Conservation (phyloP, 92 coral and sea anemone species). For the Hydrozoanthus gracilis region DNA sequence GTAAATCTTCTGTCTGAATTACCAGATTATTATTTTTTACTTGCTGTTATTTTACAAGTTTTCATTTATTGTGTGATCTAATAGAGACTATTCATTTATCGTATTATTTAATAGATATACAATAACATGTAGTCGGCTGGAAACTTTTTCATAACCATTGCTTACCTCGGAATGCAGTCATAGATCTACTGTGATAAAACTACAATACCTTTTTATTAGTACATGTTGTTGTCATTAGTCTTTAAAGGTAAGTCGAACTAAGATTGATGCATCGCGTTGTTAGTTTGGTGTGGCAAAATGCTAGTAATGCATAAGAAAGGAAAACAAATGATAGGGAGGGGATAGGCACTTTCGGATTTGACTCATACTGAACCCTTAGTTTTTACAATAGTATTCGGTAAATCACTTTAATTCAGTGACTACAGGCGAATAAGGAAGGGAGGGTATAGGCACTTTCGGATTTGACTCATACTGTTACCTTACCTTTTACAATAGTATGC, state of each 20-base stretch:
- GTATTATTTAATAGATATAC: constrained; percentile 3
- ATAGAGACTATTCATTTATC: constrained; percentile 1
- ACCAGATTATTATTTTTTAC: background rate
- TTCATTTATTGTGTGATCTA: constrained; percentile 13
- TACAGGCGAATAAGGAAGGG: background rate
- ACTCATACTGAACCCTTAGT: no score
- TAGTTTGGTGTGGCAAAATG: background rate
- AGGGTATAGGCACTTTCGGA: background rate
- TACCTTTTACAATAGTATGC: no score
- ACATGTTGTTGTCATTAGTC: background rate
- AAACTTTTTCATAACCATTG: constrained; percentile 15
- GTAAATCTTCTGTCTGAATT: constrained; percentile 42
- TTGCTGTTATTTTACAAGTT: constrained; percentile 13
- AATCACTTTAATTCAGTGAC: no score
- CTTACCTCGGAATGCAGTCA: constrained; percentile 18
- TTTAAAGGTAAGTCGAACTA: background rate
- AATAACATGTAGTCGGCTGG: constrained; percentile 8
- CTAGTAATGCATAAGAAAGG: background rate
- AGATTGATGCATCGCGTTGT: background rate
- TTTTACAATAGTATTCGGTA: no score
- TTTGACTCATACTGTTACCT: no score
- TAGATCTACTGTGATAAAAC: background rate
- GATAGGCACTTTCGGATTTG: background rate
- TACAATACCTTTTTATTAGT: constrained; percentile 3
- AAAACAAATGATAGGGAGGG: background rate